Percentiles rank a stretch among this genome's conserved stretches.
Evolutionary conservation across 2,113 vertebrate species (phyloP).

Genomic region (Cacatua alba): DNA sequence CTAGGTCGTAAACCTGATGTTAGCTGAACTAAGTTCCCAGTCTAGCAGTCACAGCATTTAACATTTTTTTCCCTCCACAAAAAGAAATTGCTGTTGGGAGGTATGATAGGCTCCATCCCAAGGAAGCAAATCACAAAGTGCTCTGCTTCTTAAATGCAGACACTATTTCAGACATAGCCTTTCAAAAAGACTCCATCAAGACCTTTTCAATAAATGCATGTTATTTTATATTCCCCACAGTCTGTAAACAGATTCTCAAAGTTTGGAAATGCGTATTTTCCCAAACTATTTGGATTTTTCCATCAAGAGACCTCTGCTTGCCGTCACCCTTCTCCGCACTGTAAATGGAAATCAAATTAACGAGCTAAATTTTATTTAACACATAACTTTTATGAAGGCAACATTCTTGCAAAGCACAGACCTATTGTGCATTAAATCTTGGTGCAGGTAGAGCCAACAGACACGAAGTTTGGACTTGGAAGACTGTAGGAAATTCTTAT

Average conservation of each 20-base stretch:
- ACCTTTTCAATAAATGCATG: neutral
- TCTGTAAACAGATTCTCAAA: neutral
- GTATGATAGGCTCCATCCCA: neutral
- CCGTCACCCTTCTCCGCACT: neutral
- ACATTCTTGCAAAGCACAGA: neutral
- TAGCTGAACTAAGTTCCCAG: constrained; percentile 30
- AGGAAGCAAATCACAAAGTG: neutral
- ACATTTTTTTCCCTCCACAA: neutral
- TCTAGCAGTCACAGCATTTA: neutral
- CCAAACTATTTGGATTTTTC: neutral
- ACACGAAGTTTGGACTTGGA: neutral
- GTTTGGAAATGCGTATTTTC: neutral
- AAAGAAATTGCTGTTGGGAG: neutral
- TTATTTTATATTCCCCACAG: constrained; percentile 17
- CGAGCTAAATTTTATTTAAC: neutral
- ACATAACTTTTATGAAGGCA: neutral
- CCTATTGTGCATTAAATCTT: neutral
- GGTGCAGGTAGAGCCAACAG: neutral
- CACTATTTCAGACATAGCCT: neutral
- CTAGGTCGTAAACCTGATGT: constrained; percentile 46
- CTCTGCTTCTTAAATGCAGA: neutral
- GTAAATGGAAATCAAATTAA: neutral
- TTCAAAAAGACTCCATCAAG: constrained; percentile 21
- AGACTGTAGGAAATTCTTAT: neutral
- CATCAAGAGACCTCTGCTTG: neutral